Base-by-base conservation (phyloP, 92 coral and sea anemone genomes). In the Palythoa heliodiscus region DNA sequence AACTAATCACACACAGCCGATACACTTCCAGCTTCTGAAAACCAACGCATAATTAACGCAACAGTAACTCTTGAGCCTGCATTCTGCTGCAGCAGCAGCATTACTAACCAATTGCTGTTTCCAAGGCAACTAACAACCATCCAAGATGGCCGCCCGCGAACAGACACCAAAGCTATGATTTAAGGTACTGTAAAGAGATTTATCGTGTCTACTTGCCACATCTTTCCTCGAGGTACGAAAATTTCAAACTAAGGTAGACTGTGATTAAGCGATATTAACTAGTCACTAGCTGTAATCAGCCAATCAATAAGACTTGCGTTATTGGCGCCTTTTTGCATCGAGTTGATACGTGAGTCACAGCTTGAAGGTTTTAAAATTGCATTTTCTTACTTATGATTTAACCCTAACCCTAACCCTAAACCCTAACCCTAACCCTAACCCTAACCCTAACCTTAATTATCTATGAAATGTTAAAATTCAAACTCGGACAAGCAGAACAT, bases 121-220 rank as follows among this genome's bases (percentile, higher is more conserved):
- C 73, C 73, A 69, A 7, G 73, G 17, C 47, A 69, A 69, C 73
- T 16, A 37, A n/a, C 25, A 19, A 23, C 19, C 25, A 69, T 29
- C 73, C 23, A 69, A 69, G 73, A 69, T 69, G 73, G 73, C 73
- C 73, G 73, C 12, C 73, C 73, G 10, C 39, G 19, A 25, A 69
- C 47, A 5, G 25, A 11, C 7, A 6, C 2, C 7, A 67, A 25
- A 7, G 3, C 2, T 66, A 0, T 66, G 11, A 66, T 11, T 67
- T 67, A 7, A 22, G 7, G 71, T 22, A 6, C 19, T 64, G 22
- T 19, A 12, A 7, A 10, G 40, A 29, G 7, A 25, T 8, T 24
- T 68, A 29, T n/a, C 20, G 12, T 12, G 3, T 29, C 12, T 37
- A 69, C 25, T 63, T 63, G 24, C 24, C 25, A 4, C 11, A 17